A percentile compares a stretch with the other conserved stretches of the same genome.
These are phyloP conservation scores for Megalurothrips usitatus DNA, from an alignment of 2,888 invertebrate genomes.

Conservation along the genomic window DNA sequence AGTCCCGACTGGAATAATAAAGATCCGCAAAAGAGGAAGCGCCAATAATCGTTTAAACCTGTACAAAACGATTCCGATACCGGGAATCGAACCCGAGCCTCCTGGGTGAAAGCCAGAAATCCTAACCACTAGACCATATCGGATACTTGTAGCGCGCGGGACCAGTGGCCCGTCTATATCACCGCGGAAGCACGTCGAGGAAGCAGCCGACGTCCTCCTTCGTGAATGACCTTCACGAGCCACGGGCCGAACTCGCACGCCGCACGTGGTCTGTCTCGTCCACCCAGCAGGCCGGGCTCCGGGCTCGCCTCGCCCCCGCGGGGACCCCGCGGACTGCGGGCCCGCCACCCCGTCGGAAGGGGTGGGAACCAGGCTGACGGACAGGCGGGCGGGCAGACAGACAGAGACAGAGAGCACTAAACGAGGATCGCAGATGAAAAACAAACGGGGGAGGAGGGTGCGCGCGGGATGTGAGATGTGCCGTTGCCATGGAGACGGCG, in stretches of 20 bases:
- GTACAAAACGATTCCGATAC: constrained; percentile 51
- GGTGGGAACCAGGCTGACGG: background rate
- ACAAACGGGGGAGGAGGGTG: constrained; percentile 7
- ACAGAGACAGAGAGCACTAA: background rate
- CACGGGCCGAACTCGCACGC: background rate
- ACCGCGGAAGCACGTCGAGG: background rate
- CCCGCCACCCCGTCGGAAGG: background rate
- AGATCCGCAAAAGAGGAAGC: too few species aligned
- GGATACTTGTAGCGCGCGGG: too few species aligned
- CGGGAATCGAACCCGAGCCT: constrained; percentile 71
- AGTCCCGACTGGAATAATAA: too few species aligned
- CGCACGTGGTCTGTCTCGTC: background rate
- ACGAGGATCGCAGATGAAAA: constrained; percentile 18
- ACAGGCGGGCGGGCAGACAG: background rate
- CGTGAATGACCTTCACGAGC: background rate
- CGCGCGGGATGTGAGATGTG: background rate
- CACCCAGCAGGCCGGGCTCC: background rate
- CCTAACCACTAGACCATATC: constrained; percentile 18
- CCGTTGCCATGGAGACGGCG: constrained; percentile 11
- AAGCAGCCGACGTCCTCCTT: background rate
- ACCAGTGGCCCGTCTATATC: too few species aligned
- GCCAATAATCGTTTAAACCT: too few species aligned
- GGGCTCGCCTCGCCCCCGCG: background rate
- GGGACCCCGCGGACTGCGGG: background rate
- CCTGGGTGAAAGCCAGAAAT: too few species aligned